phyloP scores from a whole-genome alignment of 2,113 vertebrate genomes.

The Antigone vipio region DNA sequence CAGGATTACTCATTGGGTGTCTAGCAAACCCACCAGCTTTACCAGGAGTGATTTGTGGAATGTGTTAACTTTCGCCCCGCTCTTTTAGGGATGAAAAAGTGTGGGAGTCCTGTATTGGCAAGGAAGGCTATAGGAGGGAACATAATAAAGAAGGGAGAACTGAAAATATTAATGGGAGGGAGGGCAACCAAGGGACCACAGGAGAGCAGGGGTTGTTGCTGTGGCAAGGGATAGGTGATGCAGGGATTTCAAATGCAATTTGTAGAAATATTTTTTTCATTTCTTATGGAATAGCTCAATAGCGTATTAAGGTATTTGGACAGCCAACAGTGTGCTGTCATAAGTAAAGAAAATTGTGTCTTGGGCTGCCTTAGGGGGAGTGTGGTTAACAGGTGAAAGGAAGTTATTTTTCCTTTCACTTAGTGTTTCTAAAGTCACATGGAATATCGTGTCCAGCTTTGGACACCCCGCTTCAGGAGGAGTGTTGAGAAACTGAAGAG shows the following conservation, averaged over 20 bases:
- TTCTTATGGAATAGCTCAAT: background rate
- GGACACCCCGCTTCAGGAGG: background rate
- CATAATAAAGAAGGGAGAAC: background rate
- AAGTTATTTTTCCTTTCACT: background rate
- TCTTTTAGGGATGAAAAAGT: background rate
- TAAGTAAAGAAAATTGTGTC: background rate
- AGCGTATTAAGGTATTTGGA: background rate
- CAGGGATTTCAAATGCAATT: background rate
- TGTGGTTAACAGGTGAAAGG: background rate
- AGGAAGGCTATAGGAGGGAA: background rate
- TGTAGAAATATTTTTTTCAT: background rate
- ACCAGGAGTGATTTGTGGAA: background rate
- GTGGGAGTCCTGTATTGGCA: background rate
- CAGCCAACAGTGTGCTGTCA: background rate
- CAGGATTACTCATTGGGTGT: background rate
- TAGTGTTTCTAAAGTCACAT: background rate
- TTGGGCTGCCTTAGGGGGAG: background rate
- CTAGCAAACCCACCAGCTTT: background rate
- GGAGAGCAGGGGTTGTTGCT: background rate
- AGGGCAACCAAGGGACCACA: background rate
- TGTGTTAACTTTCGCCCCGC: background rate
- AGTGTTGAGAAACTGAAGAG: background rate
- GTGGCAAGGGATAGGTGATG: background rate
- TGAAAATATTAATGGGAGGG: background rate
- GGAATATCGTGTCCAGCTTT: background rate